A percentile compares a stretch with the other conserved stretches of the same genome.
Conservation (phyloP, 2,888 invertebrate genomes). For the Heteromurus nitidus region DNA sequence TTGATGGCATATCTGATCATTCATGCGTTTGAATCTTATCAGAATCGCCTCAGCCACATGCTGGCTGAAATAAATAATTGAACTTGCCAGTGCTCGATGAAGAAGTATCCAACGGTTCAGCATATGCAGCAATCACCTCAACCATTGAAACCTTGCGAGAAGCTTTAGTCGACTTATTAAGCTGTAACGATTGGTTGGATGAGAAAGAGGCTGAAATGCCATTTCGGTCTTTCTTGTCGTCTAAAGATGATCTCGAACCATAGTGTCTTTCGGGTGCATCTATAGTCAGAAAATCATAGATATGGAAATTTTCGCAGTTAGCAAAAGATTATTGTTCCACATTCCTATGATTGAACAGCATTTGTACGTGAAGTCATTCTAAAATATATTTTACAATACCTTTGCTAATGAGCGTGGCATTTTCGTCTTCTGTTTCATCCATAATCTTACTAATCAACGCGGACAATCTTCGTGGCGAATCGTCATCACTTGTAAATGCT, state of each 20-base stretch:
- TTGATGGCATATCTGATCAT: no score
- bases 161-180: neutral
- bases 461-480: slow-evolving; percentile 26
- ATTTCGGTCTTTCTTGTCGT: neutral
- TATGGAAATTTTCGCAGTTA: no score
- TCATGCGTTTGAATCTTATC: no score
- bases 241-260: neutral
- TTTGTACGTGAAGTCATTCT: no score
- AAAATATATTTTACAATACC: slow-evolving; percentile 1
- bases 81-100: slow-evolving; percentile 12
- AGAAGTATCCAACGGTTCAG: neutral
- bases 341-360: no score
- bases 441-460: slow-evolving; percentile 10
- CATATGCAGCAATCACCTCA: neutral
- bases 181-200: no score
- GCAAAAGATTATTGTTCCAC: no score
- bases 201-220: neutral
- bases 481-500: neutral
- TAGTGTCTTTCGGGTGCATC: no score
- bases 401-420: slow-evolving; percentile 12
- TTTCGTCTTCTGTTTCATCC: neutral
- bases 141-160: slow-evolving; percentile 39
- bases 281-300: no score
- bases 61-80: no score
- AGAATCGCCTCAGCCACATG: neutral